Evolutionary conservation across 2,797 vertebrate genomes (phyloP), one percentile per base, ranked within the genome.

Genomic region (Catamblyrhynchus diadema): DNA sequence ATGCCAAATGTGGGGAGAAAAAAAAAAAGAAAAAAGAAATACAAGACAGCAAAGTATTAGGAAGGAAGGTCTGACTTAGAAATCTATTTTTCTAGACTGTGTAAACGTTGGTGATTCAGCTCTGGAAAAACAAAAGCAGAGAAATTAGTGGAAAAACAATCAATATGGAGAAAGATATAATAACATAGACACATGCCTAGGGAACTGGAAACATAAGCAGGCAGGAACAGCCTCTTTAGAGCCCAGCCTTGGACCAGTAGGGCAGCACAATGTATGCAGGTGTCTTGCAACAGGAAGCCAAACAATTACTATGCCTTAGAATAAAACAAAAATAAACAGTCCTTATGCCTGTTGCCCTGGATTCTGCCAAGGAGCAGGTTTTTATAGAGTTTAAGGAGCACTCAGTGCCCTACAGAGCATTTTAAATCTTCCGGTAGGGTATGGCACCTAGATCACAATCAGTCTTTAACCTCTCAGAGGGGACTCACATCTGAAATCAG

Each of bases 51-150:
- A 65, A 87, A 61, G 23, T 72, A 60, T 37, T 62, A 33, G 42
- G 67, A 91, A 92, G 47, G 47, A 75, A 90, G 41, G 27, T 88
- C 64, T 75, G 61, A 93, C 32, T 88, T 81, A 72, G 65, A 74
- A 82, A 27, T 59, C 57, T 94, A 20, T 83, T 94, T 86, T 86
- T 92, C 86, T 90, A 93, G 47, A n/a, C 44, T 70, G 27, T 45
- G 77, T 86, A 81, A 92, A 90, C 54, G 62, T 77, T 11, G 23
- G 14, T 16, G 67, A 81, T 84, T 79, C 56, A 72, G 28, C 44
- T 70, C 82, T 88, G 61, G 72, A 79, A 94, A 95, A 91, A 59
- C 59, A 94, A 95, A 96, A 89, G 47, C 72, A 56, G 69, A 89
- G 21, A 90, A 92, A 87, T 66, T 69, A 83, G 28, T 86, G 66